Conservation (phyloP, 2,888 invertebrate species). For the Agonopterix heracliana region DNA sequence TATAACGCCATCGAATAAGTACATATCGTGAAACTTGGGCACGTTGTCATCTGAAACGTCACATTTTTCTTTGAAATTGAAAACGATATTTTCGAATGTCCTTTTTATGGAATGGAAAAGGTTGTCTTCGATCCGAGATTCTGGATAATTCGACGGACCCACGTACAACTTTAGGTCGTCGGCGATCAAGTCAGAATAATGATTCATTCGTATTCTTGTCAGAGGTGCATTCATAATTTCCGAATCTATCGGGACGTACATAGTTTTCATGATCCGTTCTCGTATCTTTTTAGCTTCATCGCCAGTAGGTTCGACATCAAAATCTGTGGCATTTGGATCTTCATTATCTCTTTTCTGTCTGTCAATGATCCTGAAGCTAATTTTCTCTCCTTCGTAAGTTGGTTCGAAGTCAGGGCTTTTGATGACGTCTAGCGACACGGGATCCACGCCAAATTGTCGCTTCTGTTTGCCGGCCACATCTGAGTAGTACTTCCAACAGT, state of each 20-base stretch:
- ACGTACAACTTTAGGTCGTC: conserved; percentile 62
- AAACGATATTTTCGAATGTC: conserved; percentile 42
- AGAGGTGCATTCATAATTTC: conserved; percentile 45
- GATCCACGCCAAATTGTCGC: conserved; percentile 64
- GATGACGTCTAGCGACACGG: conserved; percentile 54
- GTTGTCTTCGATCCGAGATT: conserved; percentile 49
- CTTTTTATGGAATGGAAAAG: conserved; percentile 47
- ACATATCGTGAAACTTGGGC: conserved; percentile 59
- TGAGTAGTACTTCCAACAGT: conserved; percentile 64
- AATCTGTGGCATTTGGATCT: conserved; percentile 22
- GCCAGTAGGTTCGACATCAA: not conserved
- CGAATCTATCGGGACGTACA: conserved; percentile 47
- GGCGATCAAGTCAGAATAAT: conserved; percentile 54
- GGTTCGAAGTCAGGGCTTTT: conserved; percentile 52
- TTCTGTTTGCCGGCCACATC: conserved; percentile 64
- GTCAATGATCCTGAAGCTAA: conserved; percentile 55
- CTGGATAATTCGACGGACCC: conserved; percentile 57
- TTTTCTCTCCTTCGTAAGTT: conserved; percentile 42
- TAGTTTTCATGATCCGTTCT: conserved; percentile 39
- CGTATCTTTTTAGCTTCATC: conserved; percentile 29
- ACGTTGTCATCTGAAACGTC: conserved; percentile 25
- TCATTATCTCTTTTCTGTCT: conserved; percentile 55
- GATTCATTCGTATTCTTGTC: conserved; percentile 49
- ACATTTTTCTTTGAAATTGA: conserved; percentile 28
- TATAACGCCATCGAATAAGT: conserved; percentile 62